Base-by-base conservation (phyloP, 2,888 invertebrate species). In the Gonocerus acuteangulatus region DNA sequence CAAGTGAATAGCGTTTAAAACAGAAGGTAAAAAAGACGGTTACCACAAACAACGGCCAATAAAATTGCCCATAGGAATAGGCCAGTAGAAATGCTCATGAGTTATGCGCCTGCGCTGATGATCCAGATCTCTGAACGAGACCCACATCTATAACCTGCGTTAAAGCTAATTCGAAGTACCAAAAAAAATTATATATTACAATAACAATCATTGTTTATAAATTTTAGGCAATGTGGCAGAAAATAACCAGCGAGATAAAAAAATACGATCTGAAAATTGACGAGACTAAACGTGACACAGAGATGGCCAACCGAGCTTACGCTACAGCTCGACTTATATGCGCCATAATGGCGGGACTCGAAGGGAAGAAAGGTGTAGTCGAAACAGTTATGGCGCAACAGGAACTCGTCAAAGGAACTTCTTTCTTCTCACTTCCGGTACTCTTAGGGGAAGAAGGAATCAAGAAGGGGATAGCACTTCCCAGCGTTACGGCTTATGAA, bases 391-490 rank as follows among this genome's bases (percentile, higher is more conserved):
- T 62, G 6, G 34, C 56, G 6, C 23, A 32, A 42, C 57, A 48
- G 2, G 27, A 48, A n/a, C 13, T 57, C 13, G 49, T 62, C 9
- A 34, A 48, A 9, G 57, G 56, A 15, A 48, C 56, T 3, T 42
- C 36, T 13, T 62, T 48, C 19, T 62, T 62, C 34, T 42, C 62
- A 2, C 44, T 62, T 7, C 62, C 62, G n/a, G 62, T 62, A 2
- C 39, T 62, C 19, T 16, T 62, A 3, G 62, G 62, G n/a, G 39
- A 34, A 16, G 18, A 34, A 21, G 62, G 62, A 2, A 62, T 62
- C 27, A 18, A 56, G n/a, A 23, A 62, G n/a, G 48, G 56, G 42
- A 48, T 62, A 11, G 36, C 42, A 3, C 22, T 62, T n/a, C 62
- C 62, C 7, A 9, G 21, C 18, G 2, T 61, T 7, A 39, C 62